Base-by-base conservation (phyloP, 2,888 invertebrate genomes). In the Folsomia manolachei region DNA sequence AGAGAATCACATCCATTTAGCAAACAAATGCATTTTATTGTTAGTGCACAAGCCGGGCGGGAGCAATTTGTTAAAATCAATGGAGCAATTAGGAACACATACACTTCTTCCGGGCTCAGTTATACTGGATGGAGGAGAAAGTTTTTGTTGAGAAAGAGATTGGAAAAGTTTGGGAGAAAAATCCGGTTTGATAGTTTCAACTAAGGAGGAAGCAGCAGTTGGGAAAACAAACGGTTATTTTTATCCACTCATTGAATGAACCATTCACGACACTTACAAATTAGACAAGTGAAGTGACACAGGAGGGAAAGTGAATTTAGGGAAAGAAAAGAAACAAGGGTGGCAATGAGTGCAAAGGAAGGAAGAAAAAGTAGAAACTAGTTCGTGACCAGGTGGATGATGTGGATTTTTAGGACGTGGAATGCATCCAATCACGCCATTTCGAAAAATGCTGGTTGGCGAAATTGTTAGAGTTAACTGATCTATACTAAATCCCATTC, bases 181-280 rank as follows among this genome's bases (percentile, higher is more conserved):
- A 64, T 51, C 27, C 25, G 70, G 39, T 63, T 39, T 25, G 25
- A 27, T n/a, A n/a, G n/a, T n/a, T n/a, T n/a, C n/a, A n/a, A n/a
- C n/a, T n/a, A n/a, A n/a, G 18, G 52, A 25, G 65, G 65, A 61
- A 52, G 26, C 61, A 66, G 63, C 27, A 51, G 71, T 23, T 71
- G 52, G n/a, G 52, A 23, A 24, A 70, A 70, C 53, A 51, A 65
- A 71, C 39, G 52, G 56, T 61, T 27, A 51, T 61, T 66, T 66
- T 52, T 56, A 56, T 56, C 19, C 56, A 19, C 9, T 51, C 51
- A n/a, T 56, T 56, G 19, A 56, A 56, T 56, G 56, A 56, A 56
- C 56, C 56, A 56, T 56, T 56, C 56, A 56, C 21, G 56, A 56
- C 56, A 56, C 56, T 56, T 56, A 56, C 56, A 56, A 56, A 56